Evolutionary conservation across 2,113 vertebrate genomes (phyloP).

Genomic region (Spheniscus mendiculus): DNA sequence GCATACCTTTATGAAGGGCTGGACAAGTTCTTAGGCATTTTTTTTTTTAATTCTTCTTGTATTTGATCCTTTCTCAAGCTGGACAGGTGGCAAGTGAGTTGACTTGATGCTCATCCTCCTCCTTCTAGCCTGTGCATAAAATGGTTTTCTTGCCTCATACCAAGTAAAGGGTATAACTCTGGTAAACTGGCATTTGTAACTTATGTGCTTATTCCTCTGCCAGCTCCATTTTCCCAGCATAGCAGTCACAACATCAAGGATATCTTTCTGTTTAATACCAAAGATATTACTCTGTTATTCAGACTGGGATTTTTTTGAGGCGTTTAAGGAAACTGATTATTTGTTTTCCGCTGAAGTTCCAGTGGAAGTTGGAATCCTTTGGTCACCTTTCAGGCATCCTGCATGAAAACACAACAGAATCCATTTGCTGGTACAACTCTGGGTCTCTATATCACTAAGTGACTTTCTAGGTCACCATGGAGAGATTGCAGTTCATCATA

Average conservation of each 20-base stretch:
- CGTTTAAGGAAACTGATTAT: background rate
- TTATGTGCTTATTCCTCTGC: background rate
- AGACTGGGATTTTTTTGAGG: background rate
- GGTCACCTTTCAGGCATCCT: background rate
- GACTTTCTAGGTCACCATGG: background rate
- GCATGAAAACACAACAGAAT: background rate
- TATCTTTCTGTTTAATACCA: background rate
- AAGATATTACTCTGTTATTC: background rate
- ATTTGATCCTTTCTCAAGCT: background rate
- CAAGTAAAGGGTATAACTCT: background rate
- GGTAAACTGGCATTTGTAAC: background rate
- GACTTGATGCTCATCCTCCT: background rate
- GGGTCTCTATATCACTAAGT: background rate
- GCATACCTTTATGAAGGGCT: background rate
- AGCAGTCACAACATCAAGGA: background rate
- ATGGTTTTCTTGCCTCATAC: background rate
- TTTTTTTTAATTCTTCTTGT: background rate
- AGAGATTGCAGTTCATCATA: background rate
- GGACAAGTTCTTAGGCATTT: background rate
- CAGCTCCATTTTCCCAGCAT: background rate
- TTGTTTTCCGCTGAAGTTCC: background rate
- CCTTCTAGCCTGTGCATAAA: background rate
- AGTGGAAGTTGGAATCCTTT: background rate
- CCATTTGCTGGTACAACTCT: background rate
- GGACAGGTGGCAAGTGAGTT: background rate